A percentile compares a stretch with the other conserved stretches of the same genome.
These are phyloP conservation scores for Abrostola tripartita DNA, from an alignment of 2,888 invertebrate species.

Conservation along the genomic window DNA sequence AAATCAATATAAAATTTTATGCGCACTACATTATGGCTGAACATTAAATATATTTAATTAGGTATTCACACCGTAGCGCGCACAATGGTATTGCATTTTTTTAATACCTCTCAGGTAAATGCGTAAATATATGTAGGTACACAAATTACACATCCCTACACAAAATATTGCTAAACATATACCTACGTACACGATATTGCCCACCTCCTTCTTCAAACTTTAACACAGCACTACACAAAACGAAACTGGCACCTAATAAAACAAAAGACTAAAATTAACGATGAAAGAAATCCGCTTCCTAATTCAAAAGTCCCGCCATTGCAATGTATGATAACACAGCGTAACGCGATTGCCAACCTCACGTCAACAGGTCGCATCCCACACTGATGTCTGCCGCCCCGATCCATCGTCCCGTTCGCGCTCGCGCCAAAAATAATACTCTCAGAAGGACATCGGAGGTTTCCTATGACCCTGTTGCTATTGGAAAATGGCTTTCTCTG, in stretches of 20 bases:
- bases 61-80: too few species aligned
- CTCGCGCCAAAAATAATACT: constrained; percentile 87
- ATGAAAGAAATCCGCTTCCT: constrained; percentile 57
- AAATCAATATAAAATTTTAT: constrained; percentile 2
- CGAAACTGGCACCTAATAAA: constrained; percentile 32
- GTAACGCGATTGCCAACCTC: constrained; percentile 75
- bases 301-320: constrained; percentile 72
- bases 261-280: constrained; percentile 18
- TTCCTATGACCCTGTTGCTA: constrained; percentile 81
- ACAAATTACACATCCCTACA: too few species aligned
- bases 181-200: constrained; percentile 19
- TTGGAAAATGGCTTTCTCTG: constrained; percentile 82
- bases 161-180: constrained; percentile 9
- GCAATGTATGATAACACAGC: constrained; percentile 54
- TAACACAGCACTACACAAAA: constrained; percentile 39
- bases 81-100: too few species aligned
- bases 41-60: neutral
- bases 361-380: constrained; percentile 86
- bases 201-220: constrained; percentile 31
- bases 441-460: constrained; percentile 80
- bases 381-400: constrained; percentile 75
- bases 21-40: neutral
- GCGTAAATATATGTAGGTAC: too few species aligned
- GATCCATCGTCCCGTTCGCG: constrained; percentile 72
- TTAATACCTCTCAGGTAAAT: too few species aligned